Conservation (phyloP, 2,797 vertebrate genomes). For the Coccyzus lansbergi region DNA sequence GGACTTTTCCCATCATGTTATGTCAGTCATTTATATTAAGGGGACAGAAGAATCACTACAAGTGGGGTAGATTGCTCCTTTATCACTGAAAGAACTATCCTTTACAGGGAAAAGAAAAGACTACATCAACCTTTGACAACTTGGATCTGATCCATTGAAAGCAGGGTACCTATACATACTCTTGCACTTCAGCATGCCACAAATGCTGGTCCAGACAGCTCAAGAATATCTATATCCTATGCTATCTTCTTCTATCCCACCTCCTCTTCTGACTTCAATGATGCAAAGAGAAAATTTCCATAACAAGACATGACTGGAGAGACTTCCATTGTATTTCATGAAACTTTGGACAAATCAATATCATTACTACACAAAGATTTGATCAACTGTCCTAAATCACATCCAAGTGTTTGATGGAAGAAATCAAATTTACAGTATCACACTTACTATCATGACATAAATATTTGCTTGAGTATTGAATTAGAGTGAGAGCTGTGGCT, state of each 20-base stretch:
- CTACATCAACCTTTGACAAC: not conserved
- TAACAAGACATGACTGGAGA: not conserved
- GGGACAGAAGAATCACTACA: not conserved
- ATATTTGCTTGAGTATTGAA: not conserved
- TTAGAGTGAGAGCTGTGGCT: not conserved
- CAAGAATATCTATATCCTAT: not conserved
- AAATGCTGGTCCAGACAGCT: not conserved
- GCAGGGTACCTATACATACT: too few relatives aligned
- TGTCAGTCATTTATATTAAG: not conserved
- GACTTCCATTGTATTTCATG: not conserved
- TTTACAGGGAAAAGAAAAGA: not conserved
- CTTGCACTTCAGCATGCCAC: not conserved
- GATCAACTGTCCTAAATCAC: not conserved
- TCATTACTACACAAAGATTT: not conserved
- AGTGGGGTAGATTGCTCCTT: not conserved
- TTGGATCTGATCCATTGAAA: not conserved
- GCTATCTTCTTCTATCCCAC: not conserved
- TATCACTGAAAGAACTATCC: not conserved
- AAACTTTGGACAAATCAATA: not conserved
- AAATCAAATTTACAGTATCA: not conserved
- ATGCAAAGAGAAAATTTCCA: not conserved
- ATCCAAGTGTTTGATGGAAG: not conserved
- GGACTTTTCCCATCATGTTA: not conserved
- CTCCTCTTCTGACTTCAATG: not conserved
- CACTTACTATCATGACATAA: not conserved